Conservation (phyloP, 2,113 vertebrate species). For the Bothrops jararaca region DNA sequence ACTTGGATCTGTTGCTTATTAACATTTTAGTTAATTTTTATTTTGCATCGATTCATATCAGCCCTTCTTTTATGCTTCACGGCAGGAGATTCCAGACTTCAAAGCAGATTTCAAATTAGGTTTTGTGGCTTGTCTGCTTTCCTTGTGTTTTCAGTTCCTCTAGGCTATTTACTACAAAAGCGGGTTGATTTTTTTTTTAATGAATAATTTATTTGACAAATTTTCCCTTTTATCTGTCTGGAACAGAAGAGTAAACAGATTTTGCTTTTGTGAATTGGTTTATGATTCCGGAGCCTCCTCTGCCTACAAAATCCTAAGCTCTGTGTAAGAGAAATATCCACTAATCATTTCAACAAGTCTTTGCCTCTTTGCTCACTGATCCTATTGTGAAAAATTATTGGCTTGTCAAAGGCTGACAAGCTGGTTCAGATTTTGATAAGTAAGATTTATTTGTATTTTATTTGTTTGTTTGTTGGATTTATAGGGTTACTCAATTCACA, state of each 20-base stretch:
- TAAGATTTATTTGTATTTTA: not conserved
- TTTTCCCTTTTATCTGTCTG: slow-evolving; percentile 27
- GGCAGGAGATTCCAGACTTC: not conserved
- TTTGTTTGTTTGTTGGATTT: not conserved
- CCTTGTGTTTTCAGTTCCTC: slow-evolving; percentile 7
- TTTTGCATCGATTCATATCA: slow-evolving; percentile 14
- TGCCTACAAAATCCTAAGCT: not conserved
- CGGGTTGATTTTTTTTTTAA: not conserved
- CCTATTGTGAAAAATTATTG: not conserved
- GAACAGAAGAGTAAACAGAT: slow-evolving; percentile 15
- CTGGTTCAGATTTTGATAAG: not conserved
- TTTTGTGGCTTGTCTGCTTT: slow-evolving; percentile 7
- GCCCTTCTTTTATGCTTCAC: not conserved
- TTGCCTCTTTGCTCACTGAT: not conserved
- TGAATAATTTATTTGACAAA: slow-evolving; percentile 36
- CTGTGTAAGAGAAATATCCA: not conserved
- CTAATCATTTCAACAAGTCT: not conserved
- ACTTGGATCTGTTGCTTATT: not conserved
- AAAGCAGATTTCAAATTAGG: slow-evolving; percentile 29
- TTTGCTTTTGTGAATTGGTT: slow-evolving; percentile 14
- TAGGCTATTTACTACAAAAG: slow-evolving; percentile 33
- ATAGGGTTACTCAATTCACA: not conserved
- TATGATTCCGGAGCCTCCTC: slow-evolving; percentile 4
- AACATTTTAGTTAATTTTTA: slow-evolving; percentile 8
- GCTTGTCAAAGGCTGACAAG: not conserved